Evolutionary conservation across 2,797 vertebrate genomes (phyloP).

Genomic region (Dendrocincla tyrannina): DNA sequence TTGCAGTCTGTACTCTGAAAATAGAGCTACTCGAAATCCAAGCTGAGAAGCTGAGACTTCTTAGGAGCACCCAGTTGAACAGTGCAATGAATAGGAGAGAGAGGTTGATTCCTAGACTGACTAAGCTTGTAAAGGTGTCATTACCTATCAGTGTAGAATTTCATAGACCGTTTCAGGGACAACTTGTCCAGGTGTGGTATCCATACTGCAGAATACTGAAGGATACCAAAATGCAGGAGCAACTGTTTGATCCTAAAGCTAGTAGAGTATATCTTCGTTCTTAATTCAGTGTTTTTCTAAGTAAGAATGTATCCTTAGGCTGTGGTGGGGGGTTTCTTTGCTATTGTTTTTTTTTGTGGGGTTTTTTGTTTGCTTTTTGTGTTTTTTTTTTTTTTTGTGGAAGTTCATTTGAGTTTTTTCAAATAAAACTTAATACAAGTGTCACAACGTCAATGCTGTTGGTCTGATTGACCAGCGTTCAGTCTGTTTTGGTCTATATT

Average conservation of each 20-base stretch:
- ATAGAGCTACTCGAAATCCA: neutral
- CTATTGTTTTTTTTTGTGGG: neutral
- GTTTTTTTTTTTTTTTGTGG: neutral
- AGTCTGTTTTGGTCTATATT: neutral
- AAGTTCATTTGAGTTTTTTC: neutral
- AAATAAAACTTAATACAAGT: neutral
- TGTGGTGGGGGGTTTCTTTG: neutral
- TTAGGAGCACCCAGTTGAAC: neutral
- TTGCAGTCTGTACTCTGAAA: neutral
- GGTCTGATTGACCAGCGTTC: neutral
- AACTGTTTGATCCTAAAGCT: neutral
- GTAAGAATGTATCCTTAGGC: neutral
- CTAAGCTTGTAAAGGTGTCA: neutral
- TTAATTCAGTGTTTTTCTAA: neutral
- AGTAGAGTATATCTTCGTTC: neutral
- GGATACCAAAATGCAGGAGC: neutral
- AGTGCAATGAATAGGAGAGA: neutral
- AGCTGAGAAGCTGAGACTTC: neutral
- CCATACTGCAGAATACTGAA: neutral
- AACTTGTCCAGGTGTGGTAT: neutral
- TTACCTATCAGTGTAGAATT: neutral
- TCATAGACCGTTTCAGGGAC: neutral
- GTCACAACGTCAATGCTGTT: neutral
- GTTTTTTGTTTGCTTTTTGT: neutral
- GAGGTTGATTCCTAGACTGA: neutral